phyloP scores from a whole-genome alignment of 1,140 invertebrate genomes.

The Listronotus oregonensis region DNA sequence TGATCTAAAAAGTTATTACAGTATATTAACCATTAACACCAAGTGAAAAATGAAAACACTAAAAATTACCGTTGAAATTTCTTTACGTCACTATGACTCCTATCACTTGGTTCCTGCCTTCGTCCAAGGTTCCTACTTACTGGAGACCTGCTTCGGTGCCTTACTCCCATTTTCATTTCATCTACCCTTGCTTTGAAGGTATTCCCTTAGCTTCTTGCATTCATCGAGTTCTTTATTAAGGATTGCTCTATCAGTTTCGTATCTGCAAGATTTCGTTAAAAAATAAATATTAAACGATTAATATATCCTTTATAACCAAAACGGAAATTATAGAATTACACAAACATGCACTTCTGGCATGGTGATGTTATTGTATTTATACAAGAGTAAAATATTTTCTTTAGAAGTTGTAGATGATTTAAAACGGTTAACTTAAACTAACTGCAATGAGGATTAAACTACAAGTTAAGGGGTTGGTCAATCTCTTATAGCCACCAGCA shows the following conservation, averaged over 20 bases:
- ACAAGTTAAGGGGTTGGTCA: too few relatives aligned
- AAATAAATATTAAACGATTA: too few relatives aligned
- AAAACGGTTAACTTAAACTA: too few relatives aligned
- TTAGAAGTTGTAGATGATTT: too few relatives aligned
- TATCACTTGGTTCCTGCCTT: constrained; percentile 1
- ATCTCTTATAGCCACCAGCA: too few relatives aligned
- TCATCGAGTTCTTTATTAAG: constrained; percentile 42
- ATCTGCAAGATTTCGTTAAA: constrained; percentile 8
- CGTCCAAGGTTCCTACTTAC: constrained; percentile 27
- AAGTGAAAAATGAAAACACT: neutral
- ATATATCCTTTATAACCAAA: too few relatives aligned
- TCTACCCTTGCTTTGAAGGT: constrained; percentile 40
- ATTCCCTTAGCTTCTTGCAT: constrained; percentile 40
- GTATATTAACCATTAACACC: neutral
- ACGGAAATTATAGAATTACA: too few relatives aligned
- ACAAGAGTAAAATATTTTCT: too few relatives aligned
- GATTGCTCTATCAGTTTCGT: constrained; percentile 34
- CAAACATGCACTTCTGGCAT: too few relatives aligned
- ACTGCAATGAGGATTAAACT: too few relatives aligned
- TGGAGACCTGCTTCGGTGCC: constrained; percentile 23
- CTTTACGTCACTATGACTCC: constrained; percentile 9
- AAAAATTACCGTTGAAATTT: constrained; percentile 16
- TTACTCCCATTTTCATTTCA: constrained; percentile 15
- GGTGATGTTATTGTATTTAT: too few relatives aligned
- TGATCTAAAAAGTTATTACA: neutral